Base-by-base conservation (phyloP, 2,888 invertebrate species). In the Apamea anceps region DNA sequence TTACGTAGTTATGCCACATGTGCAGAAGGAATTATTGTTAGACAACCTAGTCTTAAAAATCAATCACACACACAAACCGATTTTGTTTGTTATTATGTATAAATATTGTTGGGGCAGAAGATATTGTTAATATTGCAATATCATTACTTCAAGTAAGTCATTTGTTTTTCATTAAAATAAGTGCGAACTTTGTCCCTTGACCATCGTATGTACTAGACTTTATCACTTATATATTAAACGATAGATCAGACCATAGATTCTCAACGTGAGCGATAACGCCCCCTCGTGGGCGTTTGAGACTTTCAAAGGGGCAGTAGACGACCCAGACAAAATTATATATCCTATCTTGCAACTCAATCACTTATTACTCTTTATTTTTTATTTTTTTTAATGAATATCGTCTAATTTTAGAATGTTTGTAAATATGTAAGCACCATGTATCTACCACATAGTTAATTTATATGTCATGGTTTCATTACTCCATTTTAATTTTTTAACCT, bases 151-250 rank as follows among this genome's bases (percentile, higher is more conserved):
- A 45, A 62, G 1, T 60, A 37, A n/a, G 13, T 15, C 21, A 21
- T 51, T 62, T 21, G 6, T 32, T 48, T 62, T 76, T 37, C 15
- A 76, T 62, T 12, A 76, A 4, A 48, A 48, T 62, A 48, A 76
- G 32, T 48, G 15, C 6, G 15, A 48, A 48, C 62, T 13, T 8
- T 57, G 42, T 10, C n/a, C 37, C 28, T 37, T 62, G 32, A 21
- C 21, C 37, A 48, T 28, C 62, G 15, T 67, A n/a, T n/a, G n/a
- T 13, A 51, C 0, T 15, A n/a, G 32, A 76, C 7, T 28, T 3
- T 21, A 75, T 62, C 0, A 21, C 62, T 37, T 21, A 76, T 76
- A 62, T 76, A 62, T 28, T 28, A 62, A 37, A 51, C 21, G 15
- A 76, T 21, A 28, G 4, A n/a, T n/a, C n/a, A n/a, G 12, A n/a